Base-by-base conservation (phyloP, 2,797 vertebrate species). In the Sciurus carolinensis region DNA sequence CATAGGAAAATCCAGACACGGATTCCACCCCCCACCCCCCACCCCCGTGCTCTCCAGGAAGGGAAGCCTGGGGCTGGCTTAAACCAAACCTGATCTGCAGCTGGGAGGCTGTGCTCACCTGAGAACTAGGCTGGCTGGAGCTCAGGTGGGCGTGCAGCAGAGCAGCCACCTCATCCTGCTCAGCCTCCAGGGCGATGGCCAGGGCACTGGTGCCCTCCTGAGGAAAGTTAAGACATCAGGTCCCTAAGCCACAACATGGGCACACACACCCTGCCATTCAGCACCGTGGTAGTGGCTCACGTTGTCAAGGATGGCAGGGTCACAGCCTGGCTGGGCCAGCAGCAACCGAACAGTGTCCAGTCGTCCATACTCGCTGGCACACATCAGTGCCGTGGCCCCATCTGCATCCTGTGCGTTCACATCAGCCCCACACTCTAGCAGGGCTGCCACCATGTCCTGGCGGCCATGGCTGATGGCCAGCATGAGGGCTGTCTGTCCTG, bases 381-480 rank as follows among this genome's bases (percentile, higher is more conserved):
- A 99, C 99, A 99, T 99, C 33, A 99, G 98, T 0, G 99, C 99
- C 0, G 99, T 99, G 0, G 99, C 99, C 50, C 99, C 99, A 39
- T 99, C 99, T 0, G 99, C 99, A 0, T 99, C 99, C 97, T 99
- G 99, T 18, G 99, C 97, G 62, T 99, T 99, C 8, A 99, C 99
- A 0, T 99, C 98, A 0, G 99, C 99, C 0, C 99, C 99, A 0
- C 99, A 99, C 10, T 98, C 98, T 0, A 99, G 98, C 95, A 99
- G 98, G 1, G 99, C 99, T 6, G 98, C 99, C 91, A 99, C 99
- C 99, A 99, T 99, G 98, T 99, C 99, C 98, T 99, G 99, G 36
- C 99, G 98, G 0, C 99, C 99, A 0, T 99, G 99, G 95, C 99
- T 99, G 30, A 99, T 99, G 0, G 99, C 99, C 79, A 99, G 97